These are phyloP conservation scores for Suncus etruscus DNA, from an alignment of 2,113 vertebrate species.

Conservation along the genomic window DNA sequence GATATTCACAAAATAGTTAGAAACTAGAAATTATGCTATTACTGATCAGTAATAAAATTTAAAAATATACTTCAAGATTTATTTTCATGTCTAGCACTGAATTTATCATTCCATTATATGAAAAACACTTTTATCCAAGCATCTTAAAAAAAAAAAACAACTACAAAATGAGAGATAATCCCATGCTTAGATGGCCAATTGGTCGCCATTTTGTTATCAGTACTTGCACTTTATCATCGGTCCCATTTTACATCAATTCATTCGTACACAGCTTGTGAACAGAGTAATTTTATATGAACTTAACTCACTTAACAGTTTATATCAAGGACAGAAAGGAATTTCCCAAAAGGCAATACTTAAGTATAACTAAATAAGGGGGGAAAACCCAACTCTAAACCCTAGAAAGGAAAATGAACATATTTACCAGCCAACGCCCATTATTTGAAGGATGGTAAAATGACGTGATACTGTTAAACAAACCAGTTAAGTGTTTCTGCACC, in stretches of 20 bases:
- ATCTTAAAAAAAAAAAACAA: constrained; percentile 8
- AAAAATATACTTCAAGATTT: constrained; percentile 14
- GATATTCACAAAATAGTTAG: background rate
- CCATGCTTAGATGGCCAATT: constrained; percentile 1
- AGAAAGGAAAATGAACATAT: constrained; percentile 74
- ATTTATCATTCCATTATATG: constrained; percentile 33
- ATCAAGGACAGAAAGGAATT: constrained; percentile 21
- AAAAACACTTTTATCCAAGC: constrained; percentile 31
- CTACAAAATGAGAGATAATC: constrained; percentile 27
- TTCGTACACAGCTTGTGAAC: background rate
- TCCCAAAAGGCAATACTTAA: background rate
- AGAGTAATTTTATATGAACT: background rate
- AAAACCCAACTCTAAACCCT: constrained; percentile 18
- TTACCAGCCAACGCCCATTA: constrained; percentile 98
- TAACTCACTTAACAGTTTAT: background rate
- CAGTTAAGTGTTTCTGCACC: constrained; percentile 95
- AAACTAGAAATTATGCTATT: constrained; percentile 9
- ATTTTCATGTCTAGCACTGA: constrained; percentile 46
- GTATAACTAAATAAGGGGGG: background rate
- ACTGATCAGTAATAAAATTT: background rate
- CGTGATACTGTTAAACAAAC: constrained; percentile 97
- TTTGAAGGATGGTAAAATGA: constrained; percentile 99
- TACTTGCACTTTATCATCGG: constrained; percentile 19
- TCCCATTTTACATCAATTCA: background rate
- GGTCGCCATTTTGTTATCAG: background rate